Evolutionary conservation across 1,140 invertebrate species (phyloP).

Genomic region (Drosophila orena): DNA sequence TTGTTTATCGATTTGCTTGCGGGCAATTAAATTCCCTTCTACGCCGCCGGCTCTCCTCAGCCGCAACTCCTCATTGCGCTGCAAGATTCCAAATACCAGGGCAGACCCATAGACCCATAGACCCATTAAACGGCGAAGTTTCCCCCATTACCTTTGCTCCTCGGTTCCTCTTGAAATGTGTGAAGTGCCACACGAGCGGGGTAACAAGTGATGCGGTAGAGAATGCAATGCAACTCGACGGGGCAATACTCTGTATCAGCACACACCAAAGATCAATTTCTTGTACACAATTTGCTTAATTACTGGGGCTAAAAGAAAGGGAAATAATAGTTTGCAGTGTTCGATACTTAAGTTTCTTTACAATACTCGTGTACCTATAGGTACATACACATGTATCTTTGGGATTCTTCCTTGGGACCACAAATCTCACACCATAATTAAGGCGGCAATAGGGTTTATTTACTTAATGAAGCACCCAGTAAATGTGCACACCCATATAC

Average conservation of each 20-base stretch:
- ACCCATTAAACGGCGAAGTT: constrained; percentile 39
- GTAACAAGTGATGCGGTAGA: constrained; percentile 7
- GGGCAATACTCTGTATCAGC: not conserved
- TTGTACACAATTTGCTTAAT: not conserved
- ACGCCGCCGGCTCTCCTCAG: not conserved
- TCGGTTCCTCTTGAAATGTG: constrained; percentile 30
- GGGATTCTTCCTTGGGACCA: not conserved
- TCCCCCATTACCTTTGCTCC: constrained; percentile 1
- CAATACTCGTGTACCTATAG: too few species aligned
- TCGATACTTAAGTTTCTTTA: not conserved
- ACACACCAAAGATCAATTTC: not conserved
- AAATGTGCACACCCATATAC: constrained; percentile 1
- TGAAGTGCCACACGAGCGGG: constrained; percentile 44
- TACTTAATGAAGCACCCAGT: constrained; percentile 11
- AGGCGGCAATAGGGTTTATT: constrained; percentile 17
- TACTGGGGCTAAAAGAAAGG: not conserved
- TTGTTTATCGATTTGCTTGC: constrained; percentile 68
- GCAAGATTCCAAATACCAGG: constrained; percentile 18
- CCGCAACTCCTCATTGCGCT: constrained; percentile 1
- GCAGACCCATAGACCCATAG: constrained; percentile 18
- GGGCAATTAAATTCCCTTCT: constrained; percentile 43
- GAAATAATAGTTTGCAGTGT: not conserved
- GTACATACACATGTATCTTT: too few species aligned
- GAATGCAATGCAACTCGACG: not conserved
- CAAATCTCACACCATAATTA: constrained; percentile 1